These are phyloP conservation scores for Puntigrus tetrazona DNA, from an alignment of 2,113 vertebrate genomes.

Conservation along the genomic window DNA sequence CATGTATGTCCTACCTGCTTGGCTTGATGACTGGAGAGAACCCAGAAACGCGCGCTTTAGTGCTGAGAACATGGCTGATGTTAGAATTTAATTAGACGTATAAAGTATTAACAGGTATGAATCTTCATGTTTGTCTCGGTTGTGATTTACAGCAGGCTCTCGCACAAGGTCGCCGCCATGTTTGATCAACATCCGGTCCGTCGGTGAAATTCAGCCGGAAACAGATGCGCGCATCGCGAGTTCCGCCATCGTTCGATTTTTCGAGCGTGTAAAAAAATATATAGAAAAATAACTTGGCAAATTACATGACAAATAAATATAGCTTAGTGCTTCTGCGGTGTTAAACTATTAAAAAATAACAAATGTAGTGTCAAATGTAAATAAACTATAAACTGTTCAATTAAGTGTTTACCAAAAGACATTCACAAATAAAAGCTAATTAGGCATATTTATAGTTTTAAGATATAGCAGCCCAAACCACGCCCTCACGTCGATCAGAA, in stretches of 20 bases:
- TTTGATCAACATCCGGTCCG: conserved; percentile 53
- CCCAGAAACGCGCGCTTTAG: conserved; percentile 63
- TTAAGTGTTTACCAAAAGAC: neutral
- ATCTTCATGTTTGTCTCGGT: neutral
- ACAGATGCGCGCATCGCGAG: neutral
- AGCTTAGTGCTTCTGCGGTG: no score
- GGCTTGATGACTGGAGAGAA: conserved; percentile 44
- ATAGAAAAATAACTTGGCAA: neutral
- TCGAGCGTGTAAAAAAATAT: neutral
- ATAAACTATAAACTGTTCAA: no score
- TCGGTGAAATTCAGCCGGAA: conserved; percentile 2
- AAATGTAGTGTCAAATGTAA: no score
- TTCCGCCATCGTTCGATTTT: neutral
- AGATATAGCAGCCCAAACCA: neutral
- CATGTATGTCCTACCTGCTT: conserved; percentile 58
- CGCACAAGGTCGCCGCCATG: conserved; percentile 70
- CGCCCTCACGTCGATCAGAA: neutral
- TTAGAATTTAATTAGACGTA: neutral
- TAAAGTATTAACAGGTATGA: neutral
- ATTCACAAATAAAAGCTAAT: neutral
- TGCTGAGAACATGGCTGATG: conserved; percentile 63
- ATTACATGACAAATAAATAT: no score
- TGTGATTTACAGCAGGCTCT: neutral
- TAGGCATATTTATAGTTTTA: neutral
- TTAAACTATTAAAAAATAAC: no score